Evolutionary conservation across 1,140 invertebrate genomes (phyloP).

Genomic region (Drosophila arawakana): DNA sequence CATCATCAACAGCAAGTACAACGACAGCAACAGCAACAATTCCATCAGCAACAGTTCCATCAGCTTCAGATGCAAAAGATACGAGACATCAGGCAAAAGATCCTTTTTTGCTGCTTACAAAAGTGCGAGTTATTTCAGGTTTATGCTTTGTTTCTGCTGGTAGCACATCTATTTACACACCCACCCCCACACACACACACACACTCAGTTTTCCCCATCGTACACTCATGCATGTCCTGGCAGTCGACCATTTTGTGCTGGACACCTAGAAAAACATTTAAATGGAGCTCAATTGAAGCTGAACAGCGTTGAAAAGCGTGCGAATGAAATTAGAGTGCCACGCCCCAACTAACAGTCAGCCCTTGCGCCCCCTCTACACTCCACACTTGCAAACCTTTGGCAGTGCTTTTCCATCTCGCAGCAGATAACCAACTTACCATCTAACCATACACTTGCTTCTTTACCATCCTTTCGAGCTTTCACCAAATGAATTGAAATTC

Average conservation of each 20-base stretch:
- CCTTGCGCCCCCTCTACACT: neutral
- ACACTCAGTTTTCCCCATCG: neutral
- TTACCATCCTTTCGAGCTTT: neutral
- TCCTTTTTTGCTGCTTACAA: slow-evolving; percentile 18
- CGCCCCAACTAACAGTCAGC: slow-evolving; percentile 1
- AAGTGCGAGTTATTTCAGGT: slow-evolving; percentile 24
- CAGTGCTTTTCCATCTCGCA: slow-evolving; percentile 5
- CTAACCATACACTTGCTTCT: slow-evolving; percentile 3
- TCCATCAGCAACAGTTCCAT: slow-evolving; percentile 34
- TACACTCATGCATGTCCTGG: neutral
- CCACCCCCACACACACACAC: too few relatives aligned
- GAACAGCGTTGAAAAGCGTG: slow-evolving; percentile 69
- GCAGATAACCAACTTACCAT: slow-evolving; percentile 18
- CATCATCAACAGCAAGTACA: slow-evolving; percentile 24
- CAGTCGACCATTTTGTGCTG: neutral
- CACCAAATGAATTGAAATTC: too few relatives aligned
- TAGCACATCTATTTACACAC: neutral
- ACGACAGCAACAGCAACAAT: slow-evolving; percentile 35
- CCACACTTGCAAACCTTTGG: neutral
- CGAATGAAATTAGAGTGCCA: slow-evolving; percentile 73
- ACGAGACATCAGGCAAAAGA: slow-evolving; percentile 20
- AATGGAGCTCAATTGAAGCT: slow-evolving; percentile 66
- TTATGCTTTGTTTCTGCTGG: slow-evolving; percentile 27
- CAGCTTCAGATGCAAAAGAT: slow-evolving; percentile 32
- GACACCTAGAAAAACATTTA: slow-evolving; percentile 62